A percentile compares a stretch with the other conserved stretches of the same genome.
These are phyloP conservation scores for Eclectus roratus DNA, from an alignment of 2,113 vertebrate genomes.

Conservation along the genomic window DNA sequence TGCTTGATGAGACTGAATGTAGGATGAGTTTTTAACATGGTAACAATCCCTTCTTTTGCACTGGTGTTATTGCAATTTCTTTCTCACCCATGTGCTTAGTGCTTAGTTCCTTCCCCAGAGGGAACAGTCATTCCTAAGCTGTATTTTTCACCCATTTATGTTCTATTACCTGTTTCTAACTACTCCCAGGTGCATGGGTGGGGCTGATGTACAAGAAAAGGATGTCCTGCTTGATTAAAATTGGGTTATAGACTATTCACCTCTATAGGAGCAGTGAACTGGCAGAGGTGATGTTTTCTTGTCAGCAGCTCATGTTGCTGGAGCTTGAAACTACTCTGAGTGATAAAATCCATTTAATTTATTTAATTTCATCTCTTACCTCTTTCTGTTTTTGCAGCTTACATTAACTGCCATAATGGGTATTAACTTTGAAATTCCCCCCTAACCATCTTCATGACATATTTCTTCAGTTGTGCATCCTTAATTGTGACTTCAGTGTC, in stretches of 20 bases:
- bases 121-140: neutral
- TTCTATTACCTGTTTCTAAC: neutral
- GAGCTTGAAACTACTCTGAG: neutral
- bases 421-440: neutral
- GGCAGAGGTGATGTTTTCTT: neutral
- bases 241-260: neutral
- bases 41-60: neutral
- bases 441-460: neutral
- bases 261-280: neutral
- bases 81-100: neutral
- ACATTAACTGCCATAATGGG: neutral
- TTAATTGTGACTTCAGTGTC: neutral
- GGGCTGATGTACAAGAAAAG: neutral
- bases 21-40: neutral
- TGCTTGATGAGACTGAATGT: neutral
- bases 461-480: neutral
- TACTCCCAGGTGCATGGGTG: neutral
- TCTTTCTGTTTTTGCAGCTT: neutral
- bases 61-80: neutral
- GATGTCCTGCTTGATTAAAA: neutral
- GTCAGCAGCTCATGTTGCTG: neutral
- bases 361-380: neutral
- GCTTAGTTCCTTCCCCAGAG: neutral
- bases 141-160: neutral
- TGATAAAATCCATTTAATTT: neutral